Base-by-base conservation (phyloP, 35 echinoderm and acorn worm species). In the Acanthaster planci region DNA sequence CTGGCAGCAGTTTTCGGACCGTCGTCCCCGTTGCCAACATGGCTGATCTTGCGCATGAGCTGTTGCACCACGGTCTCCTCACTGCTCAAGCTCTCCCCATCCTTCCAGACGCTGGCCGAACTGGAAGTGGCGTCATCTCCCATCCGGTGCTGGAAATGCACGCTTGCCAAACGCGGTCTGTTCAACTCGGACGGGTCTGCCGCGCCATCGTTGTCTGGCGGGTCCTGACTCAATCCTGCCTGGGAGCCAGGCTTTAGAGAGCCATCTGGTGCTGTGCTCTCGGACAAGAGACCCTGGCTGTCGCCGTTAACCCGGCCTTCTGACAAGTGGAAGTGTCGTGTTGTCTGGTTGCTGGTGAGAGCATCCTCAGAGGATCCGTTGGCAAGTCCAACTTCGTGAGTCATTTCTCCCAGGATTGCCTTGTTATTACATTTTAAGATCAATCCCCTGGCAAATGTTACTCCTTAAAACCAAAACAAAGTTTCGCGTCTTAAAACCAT, bases 1-100 rank as follows among this genome's bases (percentile, higher is more conserved):
- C 53, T 81, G 23, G 79, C 14, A 5, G 79, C 21, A 18, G 79
- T 81, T 47, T 34, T 81, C 5, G 79, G 79, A 19, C 79, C 79
- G 53, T 81, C 79, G 17, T 81, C 30, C 26, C 51, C 79, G 1
- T 81, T 81, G 9, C 7, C 39, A 12, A 30, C 79, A 3, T 79
- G 37, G 22, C 26, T 81, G 31, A 34, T 81, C 7, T 52, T 53
- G 40, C 30, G 23, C 64, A 72, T 72, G 29, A 72, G 64, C 23
- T 72, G 64, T 9, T 72, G 64, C 7, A 72, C 64, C 7, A 72
- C 23, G 0, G 64, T 26, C 64, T 72, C 64, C 64, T 72, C 64
- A 29, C 64, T 72, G 34, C 10, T 34, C 29, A 72, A 23, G 30
- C 64, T 72, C 64, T 72, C 64, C 16, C 26, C 34, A 26, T 72